Evolutionary conservation across 2,113 vertebrate genomes (phyloP), one percentile per base, ranked within the genome.

Genomic region (Dunckerocampus dactyliophorus): DNA sequence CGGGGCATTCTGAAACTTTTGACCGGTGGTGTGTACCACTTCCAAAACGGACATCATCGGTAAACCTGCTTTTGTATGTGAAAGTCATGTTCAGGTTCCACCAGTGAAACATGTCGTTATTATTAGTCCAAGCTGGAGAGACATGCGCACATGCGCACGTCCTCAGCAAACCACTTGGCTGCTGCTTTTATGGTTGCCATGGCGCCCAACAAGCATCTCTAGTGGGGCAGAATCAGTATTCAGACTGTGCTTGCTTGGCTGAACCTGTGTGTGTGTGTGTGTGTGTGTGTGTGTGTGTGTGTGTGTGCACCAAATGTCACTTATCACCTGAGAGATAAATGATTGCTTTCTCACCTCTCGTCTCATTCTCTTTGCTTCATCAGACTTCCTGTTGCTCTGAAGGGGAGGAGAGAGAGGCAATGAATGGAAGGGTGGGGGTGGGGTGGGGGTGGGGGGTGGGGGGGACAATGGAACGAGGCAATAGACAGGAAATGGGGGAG

Each of bases 171-270:
- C 45, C 51, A 39, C 55, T 65, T 43, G 43, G 43, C 19, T 63
- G 61, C 79, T 69, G 81, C 74, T 79, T 84, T 73, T 56, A 74
- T 46, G 70, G 83, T 82, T 82, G 72, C 80, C 61, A 74, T 62
- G 62, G 71, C 63, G 73, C 56, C 74, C 68, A 77, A 83, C 48
- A 16, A 79, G 72, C 70, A 62, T 71, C 66, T 63, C 67, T 82
- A 70, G 75, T 75, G 65, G 63, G 71, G 72, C 80, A 75, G 74
- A 75, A 87, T 87, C 80, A 71, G 77, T 75, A 84, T 85, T 87
- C 85, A 77, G 64, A 43, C 61, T 7, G 64, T 7, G 64, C 65
- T 62, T 55, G 58, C 77, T 67, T 55, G 56, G 54, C 72, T 59
- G 53, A 43, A 42, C 51, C 48, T 62, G 28, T 22, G 37, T 58